Evolutionary conservation across 2,888 invertebrate species (phyloP).

Genomic region (Desoria tigrina): DNA sequence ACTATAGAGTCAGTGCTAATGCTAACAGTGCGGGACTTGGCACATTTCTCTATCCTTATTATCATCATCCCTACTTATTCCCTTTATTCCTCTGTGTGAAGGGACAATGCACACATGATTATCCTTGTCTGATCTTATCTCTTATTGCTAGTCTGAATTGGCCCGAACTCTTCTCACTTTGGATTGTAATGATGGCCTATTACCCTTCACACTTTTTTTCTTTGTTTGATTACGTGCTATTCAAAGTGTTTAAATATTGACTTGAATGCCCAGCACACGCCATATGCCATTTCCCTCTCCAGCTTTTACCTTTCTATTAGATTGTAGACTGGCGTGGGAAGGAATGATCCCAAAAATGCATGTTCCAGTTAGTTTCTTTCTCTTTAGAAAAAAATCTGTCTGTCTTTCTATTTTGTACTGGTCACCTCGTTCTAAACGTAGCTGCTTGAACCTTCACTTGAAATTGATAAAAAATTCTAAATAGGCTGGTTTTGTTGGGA

Average conservation of each 20-base stretch:
- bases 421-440: too few relatives aligned
- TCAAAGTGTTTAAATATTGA: slow-evolving; percentile 21
- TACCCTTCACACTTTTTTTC: slow-evolving; percentile 20
- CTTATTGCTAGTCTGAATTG: neutral
- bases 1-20: slow-evolving; percentile 1
- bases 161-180: neutral
- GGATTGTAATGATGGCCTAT: slow-evolving; percentile 17
- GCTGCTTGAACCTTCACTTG: too few relatives aligned
- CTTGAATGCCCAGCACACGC: slow-evolving; percentile 2
- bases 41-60: slow-evolving; percentile 1
- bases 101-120: slow-evolving; percentile 20
- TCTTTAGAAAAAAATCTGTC: too few relatives aligned
- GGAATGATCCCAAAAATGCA: too few relatives aligned
- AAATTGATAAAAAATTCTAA: too few relatives aligned
- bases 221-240: slow-evolving; percentile 13
- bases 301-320: neutral
- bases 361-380: too few relatives aligned
- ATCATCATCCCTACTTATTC: neutral
- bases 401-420: too few relatives aligned
- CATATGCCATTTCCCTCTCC: neutral
- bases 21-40: neutral
- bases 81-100: neutral
- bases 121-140: slow-evolving; percentile 18
- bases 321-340: too few relatives aligned
- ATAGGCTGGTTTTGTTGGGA: too few relatives aligned